These are phyloP conservation scores for Phalacrocorax aristotelis DNA, from an alignment of 2,113 vertebrate genomes.

Conservation along the genomic window DNA sequence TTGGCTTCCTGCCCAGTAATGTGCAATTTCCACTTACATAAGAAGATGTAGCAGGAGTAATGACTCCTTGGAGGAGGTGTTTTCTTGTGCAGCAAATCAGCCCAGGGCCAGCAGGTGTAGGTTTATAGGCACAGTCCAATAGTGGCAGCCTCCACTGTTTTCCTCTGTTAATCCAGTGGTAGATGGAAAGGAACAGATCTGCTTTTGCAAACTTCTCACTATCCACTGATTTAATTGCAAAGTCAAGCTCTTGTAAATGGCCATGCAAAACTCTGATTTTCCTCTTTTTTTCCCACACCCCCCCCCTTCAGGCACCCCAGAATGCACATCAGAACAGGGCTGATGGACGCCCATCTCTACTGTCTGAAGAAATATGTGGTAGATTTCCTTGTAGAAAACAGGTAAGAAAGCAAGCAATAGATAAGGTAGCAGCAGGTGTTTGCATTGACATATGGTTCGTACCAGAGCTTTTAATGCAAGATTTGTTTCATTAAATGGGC, in stretches of 20 bases:
- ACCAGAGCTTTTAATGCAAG: neutral
- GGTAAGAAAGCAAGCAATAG: conserved; percentile 75
- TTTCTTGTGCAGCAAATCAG: conserved; percentile 51
- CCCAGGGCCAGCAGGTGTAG: conserved; percentile 59
- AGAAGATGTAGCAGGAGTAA: conserved; percentile 63
- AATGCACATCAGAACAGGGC: conserved; percentile 92
- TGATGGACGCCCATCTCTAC: conserved; percentile 96
- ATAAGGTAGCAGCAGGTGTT: neutral
- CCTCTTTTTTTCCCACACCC: too few species aligned
- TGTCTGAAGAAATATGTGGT: conserved; percentile 95
- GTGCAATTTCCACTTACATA: conserved; percentile 66
- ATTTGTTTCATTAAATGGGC: neutral
- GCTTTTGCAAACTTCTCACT: neutral
- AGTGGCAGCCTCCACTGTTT: conserved; percentile 3
- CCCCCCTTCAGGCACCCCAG: conserved; percentile 84
- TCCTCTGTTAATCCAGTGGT: neutral
- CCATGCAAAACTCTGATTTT: neutral
- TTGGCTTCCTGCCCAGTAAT: conserved; percentile 66
- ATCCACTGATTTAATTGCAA: neutral
- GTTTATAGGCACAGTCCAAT: conserved; percentile 11
- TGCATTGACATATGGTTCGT: neutral
- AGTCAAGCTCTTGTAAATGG: neutral
- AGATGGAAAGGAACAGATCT: neutral
- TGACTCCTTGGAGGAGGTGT: conserved; percentile 57
- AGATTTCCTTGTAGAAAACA: conserved; percentile 92